A percentile compares a stretch with the other conserved stretches of the same genome.
Conservation (phyloP, 2,888 invertebrate genomes). For the Caenorhabditis macrosperma region DNA sequence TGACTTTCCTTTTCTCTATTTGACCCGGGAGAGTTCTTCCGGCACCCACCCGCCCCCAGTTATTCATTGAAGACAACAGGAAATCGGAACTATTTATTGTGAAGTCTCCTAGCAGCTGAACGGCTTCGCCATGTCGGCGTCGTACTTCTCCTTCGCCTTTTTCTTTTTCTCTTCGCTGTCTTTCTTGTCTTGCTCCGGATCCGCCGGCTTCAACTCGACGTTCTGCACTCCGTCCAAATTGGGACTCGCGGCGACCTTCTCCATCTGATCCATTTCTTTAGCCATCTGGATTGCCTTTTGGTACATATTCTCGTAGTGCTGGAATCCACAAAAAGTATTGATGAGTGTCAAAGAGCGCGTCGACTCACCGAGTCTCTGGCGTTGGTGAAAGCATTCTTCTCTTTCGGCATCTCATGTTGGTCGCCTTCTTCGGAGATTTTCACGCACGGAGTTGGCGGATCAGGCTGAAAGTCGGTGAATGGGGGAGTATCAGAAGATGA, state of each 20-base stretch:
- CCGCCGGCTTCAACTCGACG: constrained; percentile 54
- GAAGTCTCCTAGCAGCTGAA: constrained; percentile 66
- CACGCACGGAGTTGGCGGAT: constrained; percentile 64
- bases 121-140: constrained; percentile 60
- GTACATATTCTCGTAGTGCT: constrained; percentile 78
- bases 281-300: constrained; percentile 70
- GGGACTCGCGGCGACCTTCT: constrained; percentile 50
- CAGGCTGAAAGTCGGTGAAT: constrained; percentile 37
- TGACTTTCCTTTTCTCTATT: neutral
- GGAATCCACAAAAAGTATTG: constrained; percentile 18
- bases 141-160: constrained; percentile 61
- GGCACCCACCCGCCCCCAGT: too few species aligned
- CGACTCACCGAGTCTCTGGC: constrained; percentile 62
- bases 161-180: constrained; percentile 63
- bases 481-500: neutral
- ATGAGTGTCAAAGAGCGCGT: neutral
- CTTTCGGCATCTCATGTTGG: constrained; percentile 57
- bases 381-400: constrained; percentile 64
- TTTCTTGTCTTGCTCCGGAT: constrained; percentile 62
- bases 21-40: neutral
- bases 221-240: constrained; percentile 24
- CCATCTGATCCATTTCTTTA: constrained; percentile 70
- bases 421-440: constrained; percentile 55
- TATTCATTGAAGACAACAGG: too few species aligned
- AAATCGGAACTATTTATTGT: too few species aligned